phyloP scores from a whole-genome alignment of 1,140 invertebrate genomes.

The Papilio polytes region DNA sequence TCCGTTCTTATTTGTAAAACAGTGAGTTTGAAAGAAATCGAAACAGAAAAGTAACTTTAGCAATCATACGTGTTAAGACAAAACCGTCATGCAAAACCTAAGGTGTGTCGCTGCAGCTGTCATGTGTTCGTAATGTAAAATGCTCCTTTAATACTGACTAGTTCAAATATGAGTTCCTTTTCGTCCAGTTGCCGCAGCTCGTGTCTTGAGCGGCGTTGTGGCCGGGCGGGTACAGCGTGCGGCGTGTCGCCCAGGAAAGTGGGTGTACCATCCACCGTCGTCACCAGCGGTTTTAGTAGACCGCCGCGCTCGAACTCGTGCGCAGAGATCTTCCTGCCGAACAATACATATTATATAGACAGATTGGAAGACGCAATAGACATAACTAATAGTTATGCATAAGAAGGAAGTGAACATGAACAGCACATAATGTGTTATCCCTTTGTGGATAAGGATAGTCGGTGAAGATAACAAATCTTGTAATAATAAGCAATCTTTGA shows the following conservation, averaged over 20 bases:
- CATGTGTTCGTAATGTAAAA: background rate
- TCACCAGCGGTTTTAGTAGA: conserved; percentile 95
- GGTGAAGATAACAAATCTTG: background rate
- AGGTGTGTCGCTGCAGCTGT: background rate
- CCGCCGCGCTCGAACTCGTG: conserved; percentile 97
- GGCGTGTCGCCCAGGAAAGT: conserved; percentile 89
- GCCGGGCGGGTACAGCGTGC: conserved; percentile 83
- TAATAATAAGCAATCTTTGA: too few species aligned
- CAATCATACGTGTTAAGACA: background rate
- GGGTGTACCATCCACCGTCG: conserved; percentile 94
- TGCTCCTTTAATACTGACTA: conserved; percentile 85
- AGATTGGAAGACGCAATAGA: too few species aligned
- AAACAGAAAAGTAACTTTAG: background rate
- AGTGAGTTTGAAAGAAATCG: too few species aligned
- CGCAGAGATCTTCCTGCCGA: conserved; percentile 94
- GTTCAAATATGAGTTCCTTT: conserved; percentile 97
- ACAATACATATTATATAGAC: background rate
- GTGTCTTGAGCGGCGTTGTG: conserved; percentile 90
- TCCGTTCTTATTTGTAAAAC: too few species aligned
- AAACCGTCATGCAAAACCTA: background rate
- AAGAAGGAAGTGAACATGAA: too few species aligned
- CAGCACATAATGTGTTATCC: too few species aligned
- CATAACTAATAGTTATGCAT: too few species aligned
- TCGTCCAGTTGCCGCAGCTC: conserved; percentile 95
- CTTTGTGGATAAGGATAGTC: too few species aligned